Evolutionary conservation across 2,113 vertebrate genomes (phyloP), one percentile per base, ranked within the genome.

Genomic region (Apus apus): DNA sequence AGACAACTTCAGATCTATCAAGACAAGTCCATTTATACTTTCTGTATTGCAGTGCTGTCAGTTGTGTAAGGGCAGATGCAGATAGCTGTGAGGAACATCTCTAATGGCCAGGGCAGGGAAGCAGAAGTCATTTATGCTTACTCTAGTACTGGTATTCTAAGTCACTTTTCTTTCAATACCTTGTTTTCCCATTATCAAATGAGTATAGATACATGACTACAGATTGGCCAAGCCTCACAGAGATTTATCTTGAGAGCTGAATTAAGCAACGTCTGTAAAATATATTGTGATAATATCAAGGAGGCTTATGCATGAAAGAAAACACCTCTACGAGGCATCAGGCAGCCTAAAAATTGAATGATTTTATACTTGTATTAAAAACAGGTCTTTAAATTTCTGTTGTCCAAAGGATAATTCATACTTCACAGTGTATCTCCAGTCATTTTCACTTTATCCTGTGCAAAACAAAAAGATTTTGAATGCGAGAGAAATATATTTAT

Each of bases 391-490:
- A 94, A 86, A 57, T 32, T 21, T 78, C 32, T 81, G 20, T 30
- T 92, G 61, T 79, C n/a, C 77, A 70, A 72, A 78, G 75, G n/a
- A 20, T 70, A 91, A 91, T 85, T 85, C 62, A 58, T 85, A 61
- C 40, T 70, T 82, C 77, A 50, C 27, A 54, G 40, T n/a, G 20
- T 23, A 65, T 85, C 79, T 90, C 16, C 70, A 78, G 57, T 86
- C 56, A 90, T 89, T 95, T 95, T 89, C 82, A 84, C 72, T 93
- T 96, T 94, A 57, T 86, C 40, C 34, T 73, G 17, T 70, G 65
- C 93, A 80, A 96, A 94, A 66, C 46, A 86, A 79, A 91, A 71
- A 71, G 30, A 92, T 80, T 96, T 74, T 93, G 51, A 96, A 89
- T 85, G 79, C 58, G 94, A 85, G 76, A 82, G 56, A 97, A 93